phyloP scores from a whole-genome alignment of 2,888 invertebrate species.

The Timandra comae region DNA sequence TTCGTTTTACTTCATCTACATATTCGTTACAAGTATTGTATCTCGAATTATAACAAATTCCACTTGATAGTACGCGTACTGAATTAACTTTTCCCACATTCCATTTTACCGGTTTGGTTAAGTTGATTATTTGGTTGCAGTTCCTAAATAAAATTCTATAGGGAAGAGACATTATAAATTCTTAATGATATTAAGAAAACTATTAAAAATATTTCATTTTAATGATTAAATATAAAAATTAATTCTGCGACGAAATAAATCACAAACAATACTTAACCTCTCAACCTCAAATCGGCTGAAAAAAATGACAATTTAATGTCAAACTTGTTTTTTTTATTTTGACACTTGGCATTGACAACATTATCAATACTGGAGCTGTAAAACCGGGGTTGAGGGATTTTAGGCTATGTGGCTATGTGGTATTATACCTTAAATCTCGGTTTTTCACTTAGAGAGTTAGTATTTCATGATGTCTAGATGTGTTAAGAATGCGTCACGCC shows the following conservation, averaged over 20 bases:
- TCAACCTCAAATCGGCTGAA: too few relatives aligned
- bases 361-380: too few relatives aligned
- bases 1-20: conserved; percentile 26
- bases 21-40: conserved; percentile 18
- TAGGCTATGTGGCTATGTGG: too few relatives aligned
- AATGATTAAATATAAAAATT: neutral
- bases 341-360: too few relatives aligned
- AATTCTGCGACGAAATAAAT: conserved; percentile 8
- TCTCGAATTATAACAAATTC: conserved; percentile 33
- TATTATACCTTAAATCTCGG: too few relatives aligned
- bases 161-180: conserved; percentile 48
- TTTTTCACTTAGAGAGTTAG: too few relatives aligned
- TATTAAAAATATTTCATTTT: neutral
- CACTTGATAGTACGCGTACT: conserved; percentile 41
- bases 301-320: too few relatives aligned
- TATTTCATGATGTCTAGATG: too few relatives aligned
- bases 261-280: too few relatives aligned
- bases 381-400: too few relatives aligned
- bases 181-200: neutral
- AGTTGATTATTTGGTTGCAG: conserved; percentile 35
- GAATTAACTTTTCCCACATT: conserved; percentile 37
- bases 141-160: conserved; percentile 47
- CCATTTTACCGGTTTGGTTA: conserved; percentile 56
- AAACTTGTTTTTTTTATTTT: too few relatives aligned
- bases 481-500: too few relatives aligned